Evolutionary conservation across 2,113 vertebrate genomes (phyloP).

Genomic region (Chinchilla lanigera): DNA sequence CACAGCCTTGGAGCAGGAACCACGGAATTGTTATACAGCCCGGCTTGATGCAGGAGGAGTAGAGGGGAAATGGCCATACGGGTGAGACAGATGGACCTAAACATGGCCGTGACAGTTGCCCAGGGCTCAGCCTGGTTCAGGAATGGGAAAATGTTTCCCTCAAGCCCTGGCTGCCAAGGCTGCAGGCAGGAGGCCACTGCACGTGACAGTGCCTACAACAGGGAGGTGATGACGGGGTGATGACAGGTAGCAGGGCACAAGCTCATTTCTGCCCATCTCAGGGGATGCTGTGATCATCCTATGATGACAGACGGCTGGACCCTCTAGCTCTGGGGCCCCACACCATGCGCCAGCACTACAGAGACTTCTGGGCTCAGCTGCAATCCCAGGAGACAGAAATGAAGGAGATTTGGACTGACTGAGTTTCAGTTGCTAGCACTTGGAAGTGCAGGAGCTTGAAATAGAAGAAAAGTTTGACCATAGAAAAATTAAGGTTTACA

Average conservation of each 20-base stretch:
- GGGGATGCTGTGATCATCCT: background rate
- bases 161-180: background rate
- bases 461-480: background rate
- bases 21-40: background rate
- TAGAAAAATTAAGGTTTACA: background rate
- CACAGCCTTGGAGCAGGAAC: background rate
- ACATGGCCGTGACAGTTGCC: background rate
- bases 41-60: background rate
- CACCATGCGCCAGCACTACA: background rate
- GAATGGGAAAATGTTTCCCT: background rate
- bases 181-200: background rate
- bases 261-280: background rate
- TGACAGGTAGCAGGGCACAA: background rate
- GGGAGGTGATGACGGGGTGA: background rate
- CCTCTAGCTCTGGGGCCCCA: rapidly evolving
- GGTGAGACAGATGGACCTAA: rapidly evolving
- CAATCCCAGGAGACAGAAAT: background rate
- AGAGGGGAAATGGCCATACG: background rate
- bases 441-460: background rate
- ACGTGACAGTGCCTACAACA: background rate
- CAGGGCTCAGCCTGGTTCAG: background rate
- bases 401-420: background rate
- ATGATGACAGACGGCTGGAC: background rate
- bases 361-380: background rate
- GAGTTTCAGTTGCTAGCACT: background rate